Percentiles rank a stretch among this genome's conserved stretches.
Evolutionary conservation across 1,140 invertebrate species (phyloP).

Genomic region (Heliconius hermathena): DNA sequence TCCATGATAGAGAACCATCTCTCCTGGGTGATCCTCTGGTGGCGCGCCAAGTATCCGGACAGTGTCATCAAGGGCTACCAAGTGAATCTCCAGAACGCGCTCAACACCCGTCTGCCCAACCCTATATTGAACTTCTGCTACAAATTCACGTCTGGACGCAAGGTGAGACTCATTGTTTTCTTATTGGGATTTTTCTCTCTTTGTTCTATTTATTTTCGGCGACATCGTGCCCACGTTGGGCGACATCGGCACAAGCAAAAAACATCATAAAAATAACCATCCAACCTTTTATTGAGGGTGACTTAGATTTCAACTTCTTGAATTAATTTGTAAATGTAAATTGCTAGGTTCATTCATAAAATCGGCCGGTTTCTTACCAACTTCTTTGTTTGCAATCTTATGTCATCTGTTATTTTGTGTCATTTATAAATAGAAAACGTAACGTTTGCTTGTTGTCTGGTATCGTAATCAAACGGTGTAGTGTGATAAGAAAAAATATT

Average conservation of each 20-base stretch:
- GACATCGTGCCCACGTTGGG: neutral
- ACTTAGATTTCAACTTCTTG: neutral
- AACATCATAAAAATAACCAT: conserved; percentile 14
- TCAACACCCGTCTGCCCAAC: conserved; percentile 94
- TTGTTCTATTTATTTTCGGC: neutral
- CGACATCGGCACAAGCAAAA: conserved; percentile 6
- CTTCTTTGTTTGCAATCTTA: neutral
- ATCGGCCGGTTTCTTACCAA: neutral
- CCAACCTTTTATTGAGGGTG: neutral
- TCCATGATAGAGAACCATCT: conserved; percentile 97
- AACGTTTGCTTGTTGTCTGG: neutral
- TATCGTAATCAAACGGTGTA: neutral
- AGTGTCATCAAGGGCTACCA: conserved; percentile 94
- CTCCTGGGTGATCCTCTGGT: conserved; percentile 93
- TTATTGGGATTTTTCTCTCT: neutral
- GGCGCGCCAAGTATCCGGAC: conserved; percentile 94
- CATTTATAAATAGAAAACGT: neutral
- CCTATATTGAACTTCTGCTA: conserved; percentile 94
- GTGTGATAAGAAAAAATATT: neutral
- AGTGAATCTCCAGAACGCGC: conserved; percentile 93
- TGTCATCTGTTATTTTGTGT: neutral
- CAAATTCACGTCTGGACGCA: conserved; percentile 92
- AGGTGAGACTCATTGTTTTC: conserved; percentile 83
- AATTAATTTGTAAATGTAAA: neutral
- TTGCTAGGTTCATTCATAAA: neutral